Base-by-base conservation (phyloP, 2,888 invertebrate species). In the Mythimna ferrago region DNA sequence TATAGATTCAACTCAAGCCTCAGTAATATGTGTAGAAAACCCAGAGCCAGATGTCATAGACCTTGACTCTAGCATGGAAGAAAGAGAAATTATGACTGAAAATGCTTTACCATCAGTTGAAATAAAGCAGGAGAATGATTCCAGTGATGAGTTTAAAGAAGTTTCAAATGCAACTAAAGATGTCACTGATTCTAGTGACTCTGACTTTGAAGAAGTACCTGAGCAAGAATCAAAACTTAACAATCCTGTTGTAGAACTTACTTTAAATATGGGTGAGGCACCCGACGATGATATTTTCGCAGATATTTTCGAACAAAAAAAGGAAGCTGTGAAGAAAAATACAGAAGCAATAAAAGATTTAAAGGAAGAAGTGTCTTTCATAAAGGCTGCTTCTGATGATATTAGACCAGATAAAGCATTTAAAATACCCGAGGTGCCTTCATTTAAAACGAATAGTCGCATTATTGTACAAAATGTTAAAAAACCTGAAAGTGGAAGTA, bases 211-310 rank as follows among this genome's bases (percentile, higher is more conserved):
- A 90, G 96, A 96, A 86, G 96, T 96, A 58, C 90, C 93, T 66
- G 96, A 97, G 88, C 93, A 87, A 77, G 91, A 91, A 81, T 85
- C 74, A 44, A 83, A 89, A 78, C 14, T 71, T 53, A 83, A 86
- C 21, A 94, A 96, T 87, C 92, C 97, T 73, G 86, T 93, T 76
- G 92, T 97, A 41, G 93, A 97, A 89, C 88, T 97, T 57, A 93
- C 94, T 60, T 90, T 97, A 72, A 89, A 93, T 76, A 84, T 96
- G 70, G 91, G 92, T 26, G 89, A 92, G 82, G 85, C 88, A 32
- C 87, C 88, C 66, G 89, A 92, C 11, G 97, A 98, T 87, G 98
- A 98, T 92, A 95, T 98, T 73, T 98, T 98, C 94, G 97, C 97
- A n/a, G 98, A 98, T 93, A 92, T 98, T 74, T 98, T 98, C 91